Evolutionary conservation across 2,113 vertebrate species (phyloP).

Genomic region (Rhynchomys soricoides): DNA sequence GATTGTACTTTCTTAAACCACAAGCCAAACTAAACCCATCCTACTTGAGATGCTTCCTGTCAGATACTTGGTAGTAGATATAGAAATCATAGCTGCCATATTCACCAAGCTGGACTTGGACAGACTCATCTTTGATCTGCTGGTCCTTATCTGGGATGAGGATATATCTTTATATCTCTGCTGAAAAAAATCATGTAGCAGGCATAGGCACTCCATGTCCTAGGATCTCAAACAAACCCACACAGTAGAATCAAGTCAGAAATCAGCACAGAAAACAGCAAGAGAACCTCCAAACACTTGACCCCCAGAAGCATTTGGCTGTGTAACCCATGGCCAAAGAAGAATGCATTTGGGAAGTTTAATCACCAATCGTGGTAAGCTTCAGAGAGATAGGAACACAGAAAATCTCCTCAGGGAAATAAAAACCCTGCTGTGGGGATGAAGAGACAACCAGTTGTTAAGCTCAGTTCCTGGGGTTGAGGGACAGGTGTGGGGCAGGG

Average conservation of each 20-base stretch:
- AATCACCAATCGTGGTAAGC: neutral
- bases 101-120: neutral
- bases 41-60: neutral
- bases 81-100: neutral
- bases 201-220: neutral
- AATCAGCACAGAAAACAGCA: no score
- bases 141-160: neutral
- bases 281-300: neutral
- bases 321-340: neutral
- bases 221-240: neutral
- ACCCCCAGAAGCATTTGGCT: accelerated
- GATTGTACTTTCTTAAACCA: neutral
- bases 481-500: no score
- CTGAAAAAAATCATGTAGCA: neutral
- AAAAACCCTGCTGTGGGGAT: neutral
- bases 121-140: neutral
- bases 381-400: neutral
- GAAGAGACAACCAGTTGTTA: neutral
- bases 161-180: neutral
- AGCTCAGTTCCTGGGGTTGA: neutral
- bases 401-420: neutral
- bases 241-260: neutral
- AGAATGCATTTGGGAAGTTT: neutral
- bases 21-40: neutral
- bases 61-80: neutral